Base-by-base conservation (phyloP, 2,113 vertebrate species). In the Laticauda colubrina region DNA sequence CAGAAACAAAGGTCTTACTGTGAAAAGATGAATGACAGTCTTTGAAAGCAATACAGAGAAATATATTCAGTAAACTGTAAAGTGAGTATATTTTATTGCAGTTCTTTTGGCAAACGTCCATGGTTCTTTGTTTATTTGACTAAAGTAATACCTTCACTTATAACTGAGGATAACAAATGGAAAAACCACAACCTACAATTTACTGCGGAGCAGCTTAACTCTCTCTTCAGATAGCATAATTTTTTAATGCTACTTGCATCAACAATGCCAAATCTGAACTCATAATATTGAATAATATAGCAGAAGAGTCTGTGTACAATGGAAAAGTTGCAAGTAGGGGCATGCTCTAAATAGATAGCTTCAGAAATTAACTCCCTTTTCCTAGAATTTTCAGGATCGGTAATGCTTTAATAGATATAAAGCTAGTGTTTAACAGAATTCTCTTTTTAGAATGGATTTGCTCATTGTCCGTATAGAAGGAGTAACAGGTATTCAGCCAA, bases 1-100 rank as follows among this genome's bases (percentile, higher is more conserved):
- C 81, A 89, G 34, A 92, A 92, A 87, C 89, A 90, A 85, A 64
- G 48, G n/a, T 61, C 55, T 85, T 87, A 54, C 69, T 90, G 56
- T 53, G 23, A 87, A 90, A 87, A 87, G 26, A 90, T 56, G 56
- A 87, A 89, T 48, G 54, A 59, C 8, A 89, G 43, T 34, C 23
- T 89, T 29, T 92, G 87, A 94, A 89, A 86, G 0, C 91, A 59
- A 75, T 45, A 95, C 26, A 0, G 85, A 95, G 90, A 55, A 10
- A 8, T 14, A 94, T 95, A 81, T 94, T 96, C 89, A 91, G 55
- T 87, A 94, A 94, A 81, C 95, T 91, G 51, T 43, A 1, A 86
- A 94, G 34, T 23, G 29, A 87, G 64, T 54, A 92, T 48, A 61
- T 89, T 88, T n/a, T 88, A 53, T 12, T 54, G 11, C 29, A 23